phyloP scores from a whole-genome alignment of 2,888 invertebrate species.

The Atherix ibis region DNA sequence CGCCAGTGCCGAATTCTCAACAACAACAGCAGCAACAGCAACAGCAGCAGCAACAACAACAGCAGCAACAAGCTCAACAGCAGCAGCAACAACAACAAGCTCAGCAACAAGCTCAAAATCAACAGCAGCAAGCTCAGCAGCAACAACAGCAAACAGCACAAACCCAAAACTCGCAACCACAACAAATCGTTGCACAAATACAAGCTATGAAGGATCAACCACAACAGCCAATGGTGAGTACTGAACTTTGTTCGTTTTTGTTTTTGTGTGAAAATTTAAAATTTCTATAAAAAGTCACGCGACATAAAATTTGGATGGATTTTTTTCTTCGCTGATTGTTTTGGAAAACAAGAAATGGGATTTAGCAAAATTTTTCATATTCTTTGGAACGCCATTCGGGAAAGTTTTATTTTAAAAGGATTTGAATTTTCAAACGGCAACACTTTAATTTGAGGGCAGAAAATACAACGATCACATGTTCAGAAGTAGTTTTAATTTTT shows the following conservation, averaged over 20 bases:
- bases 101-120: slow-evolving; percentile 13
- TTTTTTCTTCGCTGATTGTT: too few relatives aligned
- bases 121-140: slow-evolving; percentile 12
- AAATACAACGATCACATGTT: too few relatives aligned
- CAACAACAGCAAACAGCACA: slow-evolving; percentile 17
- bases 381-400: too few relatives aligned
- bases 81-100: slow-evolving; percentile 18
- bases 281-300: neutral
- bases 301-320: neutral
- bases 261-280: neutral
- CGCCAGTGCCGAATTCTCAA: slow-evolving; percentile 5
- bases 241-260: neutral
- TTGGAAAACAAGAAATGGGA: too few relatives aligned
- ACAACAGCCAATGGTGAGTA: slow-evolving; percentile 33
- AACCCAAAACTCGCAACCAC: slow-evolving; percentile 20
- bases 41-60: slow-evolving; percentile 7
- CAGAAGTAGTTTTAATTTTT: too few relatives aligned
- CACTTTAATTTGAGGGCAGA: too few relatives aligned
- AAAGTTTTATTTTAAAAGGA: too few relatives aligned
- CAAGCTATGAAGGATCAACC: slow-evolving; percentile 35
- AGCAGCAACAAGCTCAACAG: slow-evolving; percentile 17
- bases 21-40: slow-evolving; percentile 8
- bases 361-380: too few relatives aligned
- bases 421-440: too few relatives aligned
- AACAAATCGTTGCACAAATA: slow-evolving; percentile 30